Base-by-base conservation (phyloP, 2,113 vertebrate genomes). In the Bos taurus region DNA sequence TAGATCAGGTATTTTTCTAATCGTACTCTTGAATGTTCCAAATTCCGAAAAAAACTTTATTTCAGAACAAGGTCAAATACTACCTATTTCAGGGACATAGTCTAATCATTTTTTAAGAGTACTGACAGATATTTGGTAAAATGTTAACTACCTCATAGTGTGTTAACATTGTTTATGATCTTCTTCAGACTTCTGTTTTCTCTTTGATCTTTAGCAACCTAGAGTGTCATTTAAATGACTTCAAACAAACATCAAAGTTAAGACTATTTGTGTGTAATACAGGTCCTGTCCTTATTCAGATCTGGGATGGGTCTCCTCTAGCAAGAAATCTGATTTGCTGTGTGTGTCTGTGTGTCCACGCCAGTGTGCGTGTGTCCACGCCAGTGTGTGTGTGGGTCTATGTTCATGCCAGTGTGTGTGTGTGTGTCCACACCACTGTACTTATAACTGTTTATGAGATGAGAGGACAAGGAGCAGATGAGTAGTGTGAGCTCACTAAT, bases 281-380 rank as follows among this genome's bases (percentile, higher is more conserved):
- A 57, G 71, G 40, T 82, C 77, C 25, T 91, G 46, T 52, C 77
- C 19, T 82, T 52, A 26, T 67, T 83, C n/a, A 33, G 25, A 40
- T 92, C n/a, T 54, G 30, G 17, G 48, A 43, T 54, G 19, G 36
- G n/a, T 9, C n/a, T 50, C 16, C 4, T 23, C 60, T 15, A 80
- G 56, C 46, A 43, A 17, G 33, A 62, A 94, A 54, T 10, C 16
- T 28, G 56, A 36, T 28, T n/a, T 26, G 26, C 30, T 21, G 5
- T 4, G 3, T 57, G 26, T 46, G 64, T 59, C n/a, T 71, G 28
- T 16, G 78, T 50, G 48, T 52, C 23, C 25, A 28, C 12, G 74
- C 74, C 3, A 0, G 46, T 11, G 43, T 33, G 71, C 8, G 1
- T 48, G 74, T 46, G 43, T 16, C 8, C 64, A 71, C 0, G 17